Percentiles rank a stretch among this genome's conserved stretches.
phyloP scores from a whole-genome alignment of 2,113 vertebrate genomes.

The Corvus cornix region DNA sequence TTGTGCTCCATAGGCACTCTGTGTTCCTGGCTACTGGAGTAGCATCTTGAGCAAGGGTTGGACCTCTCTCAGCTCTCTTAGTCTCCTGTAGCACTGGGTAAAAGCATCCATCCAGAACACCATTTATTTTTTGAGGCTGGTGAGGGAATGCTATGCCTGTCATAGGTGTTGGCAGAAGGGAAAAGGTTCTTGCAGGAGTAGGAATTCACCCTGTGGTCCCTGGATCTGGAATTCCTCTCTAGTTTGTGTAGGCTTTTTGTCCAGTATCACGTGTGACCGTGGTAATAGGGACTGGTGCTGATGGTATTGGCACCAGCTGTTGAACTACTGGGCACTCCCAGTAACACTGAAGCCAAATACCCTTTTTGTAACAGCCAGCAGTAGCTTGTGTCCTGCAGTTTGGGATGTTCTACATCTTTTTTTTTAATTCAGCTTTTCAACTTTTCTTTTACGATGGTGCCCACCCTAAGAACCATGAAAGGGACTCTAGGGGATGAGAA shows the following conservation, averaged over 20 bases:
- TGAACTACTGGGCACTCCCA: not conserved
- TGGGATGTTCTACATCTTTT: not conserved
- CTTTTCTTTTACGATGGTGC: not conserved
- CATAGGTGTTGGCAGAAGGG: accelerated
- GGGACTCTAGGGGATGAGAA: not conserved
- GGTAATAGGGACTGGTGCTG: not conserved
- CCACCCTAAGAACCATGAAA: not conserved
- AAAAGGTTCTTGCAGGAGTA: not conserved
- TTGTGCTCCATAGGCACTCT: not conserved
- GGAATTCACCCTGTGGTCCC: not conserved
- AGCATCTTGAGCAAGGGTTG: not conserved
- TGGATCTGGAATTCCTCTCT: not conserved
- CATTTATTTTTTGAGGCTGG: not conserved
- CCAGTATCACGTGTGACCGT: not conserved
- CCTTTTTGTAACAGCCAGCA: not conserved
- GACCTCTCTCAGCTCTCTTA: not conserved
- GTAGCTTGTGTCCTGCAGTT: not conserved
- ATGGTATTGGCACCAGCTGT: not conserved
- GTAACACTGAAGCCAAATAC: not conserved
- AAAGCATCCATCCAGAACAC: not conserved
- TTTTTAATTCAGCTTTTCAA: not conserved
- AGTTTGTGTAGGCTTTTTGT: not conserved
- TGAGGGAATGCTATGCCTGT: not conserved
- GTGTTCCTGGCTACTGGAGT: not conserved
- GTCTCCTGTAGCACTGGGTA: not conserved